These are phyloP conservation scores for Eupithecia subumbrata DNA, from an alignment of 2,888 invertebrate genomes.

Conservation along the genomic window DNA sequence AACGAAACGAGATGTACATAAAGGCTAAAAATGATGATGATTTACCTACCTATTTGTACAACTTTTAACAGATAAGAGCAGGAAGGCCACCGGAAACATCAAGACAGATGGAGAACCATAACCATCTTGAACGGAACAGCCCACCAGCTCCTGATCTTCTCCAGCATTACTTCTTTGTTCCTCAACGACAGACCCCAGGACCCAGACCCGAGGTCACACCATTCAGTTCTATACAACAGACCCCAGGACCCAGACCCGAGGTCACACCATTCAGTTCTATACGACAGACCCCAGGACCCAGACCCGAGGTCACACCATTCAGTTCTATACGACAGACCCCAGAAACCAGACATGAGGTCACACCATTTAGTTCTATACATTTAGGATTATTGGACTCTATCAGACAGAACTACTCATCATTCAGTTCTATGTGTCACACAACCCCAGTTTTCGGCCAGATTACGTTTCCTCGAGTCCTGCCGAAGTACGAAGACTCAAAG, in stretches of 20 bases:
- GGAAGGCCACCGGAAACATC: not conserved
- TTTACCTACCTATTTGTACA: not conserved
- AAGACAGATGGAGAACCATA: constrained; percentile 10
- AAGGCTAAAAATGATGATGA: not conserved
- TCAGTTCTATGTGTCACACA: constrained; percentile 4
- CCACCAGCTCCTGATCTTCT: constrained; percentile 41
- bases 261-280: not conserved
- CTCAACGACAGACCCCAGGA: not conserved
- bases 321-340: not conserved
- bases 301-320: not conserved
- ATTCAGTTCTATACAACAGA: not conserved
- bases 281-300: not conserved
- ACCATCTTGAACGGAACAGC: constrained; percentile 48
- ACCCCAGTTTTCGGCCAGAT: constrained; percentile 51
- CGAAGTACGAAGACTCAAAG: constrained; percentile 41
- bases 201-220: not conserved
- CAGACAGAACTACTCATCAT: not conserved
- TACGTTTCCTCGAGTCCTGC: constrained; percentile 49
- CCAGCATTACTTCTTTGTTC: not conserved
- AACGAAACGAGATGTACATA: too few relatives aligned
- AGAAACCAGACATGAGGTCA: not conserved
- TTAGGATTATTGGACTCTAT: too few relatives aligned
- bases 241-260: not conserved
- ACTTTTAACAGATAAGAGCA: not conserved
- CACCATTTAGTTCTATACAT: not conserved